Percentiles rank a stretch among this genome's conserved stretches.
These are phyloP conservation scores for Cataglyphis hispanica DNA, from an alignment of 1,140 invertebrate genomes.

Conservation along the genomic window DNA sequence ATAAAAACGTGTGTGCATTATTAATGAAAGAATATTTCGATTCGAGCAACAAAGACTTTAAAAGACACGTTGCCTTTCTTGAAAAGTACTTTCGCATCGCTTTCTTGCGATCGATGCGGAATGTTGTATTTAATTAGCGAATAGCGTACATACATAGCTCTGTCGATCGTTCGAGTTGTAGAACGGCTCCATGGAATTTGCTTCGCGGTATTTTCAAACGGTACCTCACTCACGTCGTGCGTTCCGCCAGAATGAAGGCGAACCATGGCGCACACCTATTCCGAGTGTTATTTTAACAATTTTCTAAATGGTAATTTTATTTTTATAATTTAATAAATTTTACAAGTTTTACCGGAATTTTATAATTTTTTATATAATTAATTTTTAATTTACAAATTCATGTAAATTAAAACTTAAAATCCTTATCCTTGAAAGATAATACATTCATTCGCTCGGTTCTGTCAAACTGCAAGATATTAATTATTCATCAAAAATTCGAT, in stretches of 20 bases:
- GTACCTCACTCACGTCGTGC: constrained; percentile 78
- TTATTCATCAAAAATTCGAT: background rate
- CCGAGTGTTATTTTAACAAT: background rate
- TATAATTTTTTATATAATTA: no score
- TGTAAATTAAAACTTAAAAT: no score
- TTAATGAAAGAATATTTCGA: background rate
- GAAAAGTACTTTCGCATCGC: background rate
- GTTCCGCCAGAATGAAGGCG: constrained; percentile 71
- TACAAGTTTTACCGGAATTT: no score
- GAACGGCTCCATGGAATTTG: constrained; percentile 72
- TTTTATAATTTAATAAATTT: background rate
- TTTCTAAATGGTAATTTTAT: constrained; percentile 4
- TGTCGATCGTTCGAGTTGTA: constrained; percentile 8
- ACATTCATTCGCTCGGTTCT: background rate
- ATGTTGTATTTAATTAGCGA: constrained; percentile 59
- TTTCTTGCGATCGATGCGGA: background rate
- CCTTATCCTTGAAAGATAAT: no score
- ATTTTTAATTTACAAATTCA: no score
- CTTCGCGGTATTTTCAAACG: constrained; percentile 82
- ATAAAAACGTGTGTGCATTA: no score
- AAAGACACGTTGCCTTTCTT: background rate
- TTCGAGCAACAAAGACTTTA: background rate
- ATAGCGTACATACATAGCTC: background rate
- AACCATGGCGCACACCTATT: constrained; percentile 13
- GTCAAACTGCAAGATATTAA: background rate